phyloP scores from a whole-genome alignment of 2,797 vertebrate genomes.

The Acridotheres tristis region DNA sequence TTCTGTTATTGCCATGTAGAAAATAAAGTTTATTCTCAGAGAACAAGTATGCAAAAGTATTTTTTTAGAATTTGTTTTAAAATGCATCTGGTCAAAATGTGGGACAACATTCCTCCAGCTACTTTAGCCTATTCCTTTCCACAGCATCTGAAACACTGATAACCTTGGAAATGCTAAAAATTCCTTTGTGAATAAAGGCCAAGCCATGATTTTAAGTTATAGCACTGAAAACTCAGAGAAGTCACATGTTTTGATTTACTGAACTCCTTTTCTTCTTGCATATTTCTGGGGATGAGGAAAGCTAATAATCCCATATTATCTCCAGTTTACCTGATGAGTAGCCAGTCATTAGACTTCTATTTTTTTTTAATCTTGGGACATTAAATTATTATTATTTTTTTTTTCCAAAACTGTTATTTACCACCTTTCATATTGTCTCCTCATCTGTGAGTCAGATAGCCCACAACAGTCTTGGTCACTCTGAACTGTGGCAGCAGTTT shows the following conservation, averaged over 20 bases:
- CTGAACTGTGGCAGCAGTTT: not conserved
- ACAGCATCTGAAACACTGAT: not conserved
- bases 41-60: not conserved
- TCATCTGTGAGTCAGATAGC: not conserved
- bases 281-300: not conserved
- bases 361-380: not conserved
- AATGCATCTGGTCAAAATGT: not conserved
- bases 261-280: not conserved
- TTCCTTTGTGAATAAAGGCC: not conserved
- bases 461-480: not conserved
- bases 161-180: not conserved
- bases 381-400: not conserved
- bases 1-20: conserved; percentile 7
- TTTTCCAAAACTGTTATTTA: not conserved
- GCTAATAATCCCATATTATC: not conserved
- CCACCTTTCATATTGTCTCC: not conserved
- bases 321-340: not conserved
- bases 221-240: not conserved
- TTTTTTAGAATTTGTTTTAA: not conserved
- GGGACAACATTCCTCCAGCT: not conserved
- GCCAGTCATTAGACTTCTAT: not conserved
- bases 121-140: not conserved
- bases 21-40: not conserved
- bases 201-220: not conserved
- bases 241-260: not conserved